Percentiles rank a stretch among this genome's conserved stretches.
phyloP scores from a whole-genome alignment of 2,113 vertebrate species.

The Ailurus styani region DNA sequence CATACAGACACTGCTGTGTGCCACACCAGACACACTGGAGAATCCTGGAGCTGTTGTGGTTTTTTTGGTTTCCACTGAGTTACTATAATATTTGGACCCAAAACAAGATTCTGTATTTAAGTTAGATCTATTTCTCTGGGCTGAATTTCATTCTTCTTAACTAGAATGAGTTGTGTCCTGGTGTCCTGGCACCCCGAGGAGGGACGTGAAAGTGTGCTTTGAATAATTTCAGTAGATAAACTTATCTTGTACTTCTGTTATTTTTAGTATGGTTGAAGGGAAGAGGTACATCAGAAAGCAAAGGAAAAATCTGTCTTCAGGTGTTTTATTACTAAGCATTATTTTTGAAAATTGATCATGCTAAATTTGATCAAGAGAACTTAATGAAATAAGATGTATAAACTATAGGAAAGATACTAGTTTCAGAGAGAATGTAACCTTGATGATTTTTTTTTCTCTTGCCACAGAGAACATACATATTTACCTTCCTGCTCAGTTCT shows the following conservation, averaged over 20 bases:
- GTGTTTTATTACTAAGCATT: not conserved
- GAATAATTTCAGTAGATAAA: constrained; percentile 27
- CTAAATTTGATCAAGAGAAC: not conserved
- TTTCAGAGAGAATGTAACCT: not conserved
- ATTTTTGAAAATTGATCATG: not conserved
- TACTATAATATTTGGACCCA: not conserved
- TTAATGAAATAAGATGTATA: not conserved
- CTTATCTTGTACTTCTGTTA: not conserved
- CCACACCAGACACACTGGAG: not conserved
- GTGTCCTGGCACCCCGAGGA: not conserved
- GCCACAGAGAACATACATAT: constrained; percentile 92
- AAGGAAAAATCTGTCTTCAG: not conserved
- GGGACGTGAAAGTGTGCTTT: constrained; percentile 15
- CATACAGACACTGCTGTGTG: not conserved
- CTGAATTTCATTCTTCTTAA: not conserved
- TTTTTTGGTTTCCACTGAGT: not conserved
- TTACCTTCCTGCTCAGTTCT: constrained; percentile 95
- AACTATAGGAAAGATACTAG: accelerated
- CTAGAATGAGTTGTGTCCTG: not conserved
- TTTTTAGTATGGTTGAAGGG: constrained; percentile 10
- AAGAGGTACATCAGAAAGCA: not conserved
- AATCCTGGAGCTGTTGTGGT: not conserved
- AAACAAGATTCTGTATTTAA: not conserved
- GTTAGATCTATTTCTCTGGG: not conserved
- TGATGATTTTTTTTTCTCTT: constrained; percentile 20